A percentile compares a stretch with the other conserved stretches of the same genome.
Conservation (phyloP, 2,797 vertebrate genomes). For the Alfaro cultratus region DNA sequence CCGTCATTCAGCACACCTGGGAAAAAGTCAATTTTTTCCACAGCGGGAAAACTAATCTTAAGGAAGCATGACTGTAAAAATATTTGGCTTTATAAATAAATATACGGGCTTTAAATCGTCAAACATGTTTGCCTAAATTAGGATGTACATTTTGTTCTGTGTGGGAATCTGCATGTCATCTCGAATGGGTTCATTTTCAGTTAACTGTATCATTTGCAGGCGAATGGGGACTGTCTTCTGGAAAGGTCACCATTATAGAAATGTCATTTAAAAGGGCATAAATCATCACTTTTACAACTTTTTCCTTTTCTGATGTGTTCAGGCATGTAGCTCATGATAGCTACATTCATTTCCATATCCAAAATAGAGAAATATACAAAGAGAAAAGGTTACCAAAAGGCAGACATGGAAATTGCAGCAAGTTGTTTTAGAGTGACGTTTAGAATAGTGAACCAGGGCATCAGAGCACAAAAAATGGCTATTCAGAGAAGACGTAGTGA, state of each 20-base stretch:
- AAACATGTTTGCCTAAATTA: background rate
- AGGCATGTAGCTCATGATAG: background rate
- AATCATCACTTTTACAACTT: background rate
- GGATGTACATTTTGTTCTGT: constrained; percentile 15
- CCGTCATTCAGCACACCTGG: constrained; percentile 61
- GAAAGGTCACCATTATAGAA: constrained; percentile 1
- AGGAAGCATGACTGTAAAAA: constrained; percentile 54
- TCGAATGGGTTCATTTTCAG: constrained; percentile 17
- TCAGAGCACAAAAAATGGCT: background rate
- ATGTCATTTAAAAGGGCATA: background rate
- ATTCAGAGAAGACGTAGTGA: background rate
- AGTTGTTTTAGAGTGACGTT: background rate
- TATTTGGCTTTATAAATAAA: constrained; percentile 32
- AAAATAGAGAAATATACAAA: background rate
- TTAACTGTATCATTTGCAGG: background rate
- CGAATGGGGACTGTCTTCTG: background rate
- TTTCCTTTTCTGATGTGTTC: background rate
- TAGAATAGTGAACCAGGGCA: background rate
- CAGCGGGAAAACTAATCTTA: constrained; percentile 37
- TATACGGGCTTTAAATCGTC: background rate
- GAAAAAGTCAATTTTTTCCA: constrained; percentile 57
- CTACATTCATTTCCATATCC: background rate
- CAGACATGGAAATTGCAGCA: background rate
- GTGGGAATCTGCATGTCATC: background rate
- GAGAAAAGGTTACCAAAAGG: background rate